Evolutionary conservation across 2,888 invertebrate species (phyloP).

Genomic region (Masnerella sp.): DNA sequence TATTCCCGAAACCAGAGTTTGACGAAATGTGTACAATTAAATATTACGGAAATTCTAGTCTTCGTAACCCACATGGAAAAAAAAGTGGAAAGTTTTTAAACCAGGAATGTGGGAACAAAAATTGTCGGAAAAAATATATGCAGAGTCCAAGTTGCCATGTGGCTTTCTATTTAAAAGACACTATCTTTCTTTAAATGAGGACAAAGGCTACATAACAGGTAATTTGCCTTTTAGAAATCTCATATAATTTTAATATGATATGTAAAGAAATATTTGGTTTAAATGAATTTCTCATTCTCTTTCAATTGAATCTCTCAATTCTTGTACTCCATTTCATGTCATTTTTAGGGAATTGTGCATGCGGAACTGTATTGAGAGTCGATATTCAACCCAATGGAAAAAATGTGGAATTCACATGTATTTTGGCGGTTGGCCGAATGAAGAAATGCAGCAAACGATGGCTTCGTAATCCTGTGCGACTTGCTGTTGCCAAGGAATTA

Average conservation of each 20-base stretch:
- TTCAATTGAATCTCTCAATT: no score
- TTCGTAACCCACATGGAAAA: no score
- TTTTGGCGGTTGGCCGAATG: background rate
- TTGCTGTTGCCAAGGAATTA: background rate
- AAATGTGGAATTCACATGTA: background rate
- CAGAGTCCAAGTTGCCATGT: background rate
- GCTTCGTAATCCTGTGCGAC: background rate
- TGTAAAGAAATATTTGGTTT: background rate
- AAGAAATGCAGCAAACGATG: background rate
- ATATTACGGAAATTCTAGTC: no score
- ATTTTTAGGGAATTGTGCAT: background rate
- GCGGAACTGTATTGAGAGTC: background rate
- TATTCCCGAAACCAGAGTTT: no score
- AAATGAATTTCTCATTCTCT: no score
- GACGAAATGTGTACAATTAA: no score
- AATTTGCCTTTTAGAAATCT: background rate
- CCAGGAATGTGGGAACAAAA: background rate
- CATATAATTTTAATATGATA: background rate
- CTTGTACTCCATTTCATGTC: no score
- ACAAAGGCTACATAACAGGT: background rate
- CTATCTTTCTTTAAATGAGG: background rate
- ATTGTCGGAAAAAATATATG: background rate
- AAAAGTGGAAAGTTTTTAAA: background rate
- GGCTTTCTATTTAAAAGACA: constrained; percentile 14
- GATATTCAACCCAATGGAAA: background rate